Percentiles rank a stretch among this genome's conserved stretches.
These are phyloP conservation scores for Chaetogeoica ovagalla DNA, from an alignment of 2,888 invertebrate species.

Conservation along the genomic window DNA sequence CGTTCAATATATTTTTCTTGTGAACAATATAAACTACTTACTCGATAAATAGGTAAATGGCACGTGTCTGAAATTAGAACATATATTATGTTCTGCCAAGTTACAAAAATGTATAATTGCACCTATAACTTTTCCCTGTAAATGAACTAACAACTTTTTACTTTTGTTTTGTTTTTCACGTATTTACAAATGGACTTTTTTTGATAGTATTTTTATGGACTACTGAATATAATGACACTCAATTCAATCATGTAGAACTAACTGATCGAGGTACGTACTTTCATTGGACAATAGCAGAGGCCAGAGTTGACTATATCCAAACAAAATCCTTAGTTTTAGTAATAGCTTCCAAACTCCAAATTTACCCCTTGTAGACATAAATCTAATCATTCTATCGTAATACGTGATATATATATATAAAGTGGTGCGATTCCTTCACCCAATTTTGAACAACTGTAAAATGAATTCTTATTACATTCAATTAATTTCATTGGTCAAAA, in stretches of 20 bases:
- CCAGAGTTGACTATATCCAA: background rate
- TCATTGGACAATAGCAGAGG: background rate
- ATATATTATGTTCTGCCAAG: background rate
- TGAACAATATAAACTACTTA: background rate
- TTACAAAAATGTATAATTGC: conserved; percentile 10
- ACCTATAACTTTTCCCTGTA: background rate
- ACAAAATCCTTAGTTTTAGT: conserved; percentile 9
- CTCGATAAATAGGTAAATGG: background rate
- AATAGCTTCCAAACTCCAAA: conserved; percentile 15
- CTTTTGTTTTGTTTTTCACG: background rate
- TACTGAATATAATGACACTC: conserved; percentile 2
- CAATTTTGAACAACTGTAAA: too few species aligned
- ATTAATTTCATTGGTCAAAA: too few species aligned
- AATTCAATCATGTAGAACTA: conserved; percentile 19
- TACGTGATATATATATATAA: background rate
- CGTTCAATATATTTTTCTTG: background rate
- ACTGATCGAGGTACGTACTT: conserved; percentile 8
- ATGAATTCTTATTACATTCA: too few species aligned
- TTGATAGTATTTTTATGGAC: conserved; percentile 21
- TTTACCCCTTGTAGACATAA: background rate
- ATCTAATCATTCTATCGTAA: background rate
- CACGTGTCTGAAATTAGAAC: background rate
- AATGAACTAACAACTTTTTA: conserved; percentile 3
- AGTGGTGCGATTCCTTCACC: background rate
- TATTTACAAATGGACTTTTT: background rate